Conservation (phyloP, 2,113 vertebrate species). For the Macroglossus sobrinus region DNA sequence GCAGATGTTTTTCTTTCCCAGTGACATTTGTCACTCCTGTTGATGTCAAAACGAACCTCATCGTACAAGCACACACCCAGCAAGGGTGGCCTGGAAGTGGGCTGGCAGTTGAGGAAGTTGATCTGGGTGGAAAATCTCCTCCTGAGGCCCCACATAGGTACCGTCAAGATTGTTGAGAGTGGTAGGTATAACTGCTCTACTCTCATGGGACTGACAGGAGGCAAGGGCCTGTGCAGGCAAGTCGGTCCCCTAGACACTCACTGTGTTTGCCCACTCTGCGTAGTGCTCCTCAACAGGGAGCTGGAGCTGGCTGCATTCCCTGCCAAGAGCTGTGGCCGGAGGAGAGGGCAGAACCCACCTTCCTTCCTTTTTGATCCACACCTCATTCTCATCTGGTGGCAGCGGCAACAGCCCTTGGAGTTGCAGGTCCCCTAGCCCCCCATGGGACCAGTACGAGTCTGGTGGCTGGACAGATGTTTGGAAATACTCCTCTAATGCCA, state of each 20-base stretch:
- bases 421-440: background rate
- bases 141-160: accelerated
- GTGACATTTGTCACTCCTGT: background rate
- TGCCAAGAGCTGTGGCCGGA: background rate
- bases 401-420: background rate
- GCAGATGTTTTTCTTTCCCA: no score
- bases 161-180: background rate
- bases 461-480: no score
- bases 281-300: background rate
- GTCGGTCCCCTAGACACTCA: background rate
- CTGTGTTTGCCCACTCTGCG: background rate
- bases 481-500: accelerated
- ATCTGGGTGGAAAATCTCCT: background rate
- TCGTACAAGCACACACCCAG: background rate
- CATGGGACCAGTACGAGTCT: background rate
- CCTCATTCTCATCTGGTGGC: background rate
- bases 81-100: background rate
- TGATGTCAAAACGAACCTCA: no score
- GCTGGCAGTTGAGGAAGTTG: background rate
- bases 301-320: background rate
- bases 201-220: background rate
- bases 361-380: background rate
- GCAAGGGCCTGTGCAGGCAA: background rate
- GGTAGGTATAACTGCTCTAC: accelerated
- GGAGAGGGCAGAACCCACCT: background rate